A percentile compares a stretch with the other conserved stretches of the same genome.
Conservation (phyloP, 2,113 vertebrate species). For the Aldabrachelys gigantea region DNA sequence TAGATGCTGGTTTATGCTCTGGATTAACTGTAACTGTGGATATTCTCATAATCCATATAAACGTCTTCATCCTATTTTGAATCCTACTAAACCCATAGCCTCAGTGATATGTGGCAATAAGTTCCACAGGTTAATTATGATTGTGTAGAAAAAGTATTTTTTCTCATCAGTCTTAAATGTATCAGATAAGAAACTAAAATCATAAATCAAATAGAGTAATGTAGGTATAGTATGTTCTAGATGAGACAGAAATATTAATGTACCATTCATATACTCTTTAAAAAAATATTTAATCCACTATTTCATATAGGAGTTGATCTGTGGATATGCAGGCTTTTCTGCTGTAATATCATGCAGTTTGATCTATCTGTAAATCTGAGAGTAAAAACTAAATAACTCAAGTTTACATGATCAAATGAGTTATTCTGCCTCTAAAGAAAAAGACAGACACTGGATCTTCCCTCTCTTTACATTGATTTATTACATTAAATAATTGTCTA, state of each 20-base stretch:
- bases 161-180: not conserved
- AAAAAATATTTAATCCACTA: not conserved
- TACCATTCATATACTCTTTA: not conserved
- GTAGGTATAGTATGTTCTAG: not conserved
- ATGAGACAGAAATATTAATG: not conserved
- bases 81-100: not conserved
- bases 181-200: not conserved
- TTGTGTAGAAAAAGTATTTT: not conserved
- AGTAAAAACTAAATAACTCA: constrained; percentile 10
- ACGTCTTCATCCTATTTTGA: not conserved
- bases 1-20: not conserved
- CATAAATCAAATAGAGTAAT: not conserved
- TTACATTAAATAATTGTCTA: constrained; percentile 63
- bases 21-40: not conserved
- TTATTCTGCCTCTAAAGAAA: constrained; percentile 52
- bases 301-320: not conserved
- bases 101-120: not conserved
- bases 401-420: constrained; percentile 34
- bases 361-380: not conserved
- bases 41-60: not conserved
- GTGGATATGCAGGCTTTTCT: not conserved
- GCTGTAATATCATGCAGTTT: not conserved
- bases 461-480: constrained; percentile 64
- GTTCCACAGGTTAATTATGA: constrained; percentile 1
- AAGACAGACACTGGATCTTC: constrained; percentile 61